Base-by-base conservation (phyloP, 2,888 invertebrate species). In the Dasysyrphus tricinctus region DNA sequence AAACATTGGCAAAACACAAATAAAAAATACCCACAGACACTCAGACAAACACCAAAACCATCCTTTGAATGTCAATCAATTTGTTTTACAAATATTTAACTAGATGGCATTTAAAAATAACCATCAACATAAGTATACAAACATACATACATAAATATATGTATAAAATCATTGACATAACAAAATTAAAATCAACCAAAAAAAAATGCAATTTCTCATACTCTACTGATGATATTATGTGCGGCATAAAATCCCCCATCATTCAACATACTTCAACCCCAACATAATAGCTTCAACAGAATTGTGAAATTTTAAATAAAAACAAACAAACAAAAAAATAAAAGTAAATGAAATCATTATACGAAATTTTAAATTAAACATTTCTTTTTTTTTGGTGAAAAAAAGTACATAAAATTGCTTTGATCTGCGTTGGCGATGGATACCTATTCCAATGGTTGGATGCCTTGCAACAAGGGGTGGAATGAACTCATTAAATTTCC, bases 1-100 rank as follows among this genome's bases (percentile, higher is more conserved):
- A 69, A 47, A 44, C 61, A 61, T 12, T 29, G 49, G 5, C 19
- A 34, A 39, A 7, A 47, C 11, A 34, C 3, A 34, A 11, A 16
- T 0, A 65, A 29, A 29, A 44, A 44, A 29, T 0, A 47, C n/a
- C 49, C 63, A 63, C 47, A 39, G 37, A 11, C 32, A 24, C 34
- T 39, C 63, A 63, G 44, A 32, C 24, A 56, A 29, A 65, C 7
- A 29, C 19, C 37, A 3, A 24, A 74, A 61, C 16, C 80, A 47
- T 80, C 80, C 84, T 80, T 80, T 84, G 72, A 80, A 65, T 75
- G 80, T 84, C 84, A 84, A 84, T 84, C 84, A 84, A 84, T 80
- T 80, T 72, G 32, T 54, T 80, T 76, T 54, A 76, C 84, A 84
- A 84, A 84, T 84, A 80, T 84, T 84, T 80, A 80, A 80, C 65